Conservation (phyloP, 2,113 vertebrate species). For the Phaetusa simplex region DNA sequence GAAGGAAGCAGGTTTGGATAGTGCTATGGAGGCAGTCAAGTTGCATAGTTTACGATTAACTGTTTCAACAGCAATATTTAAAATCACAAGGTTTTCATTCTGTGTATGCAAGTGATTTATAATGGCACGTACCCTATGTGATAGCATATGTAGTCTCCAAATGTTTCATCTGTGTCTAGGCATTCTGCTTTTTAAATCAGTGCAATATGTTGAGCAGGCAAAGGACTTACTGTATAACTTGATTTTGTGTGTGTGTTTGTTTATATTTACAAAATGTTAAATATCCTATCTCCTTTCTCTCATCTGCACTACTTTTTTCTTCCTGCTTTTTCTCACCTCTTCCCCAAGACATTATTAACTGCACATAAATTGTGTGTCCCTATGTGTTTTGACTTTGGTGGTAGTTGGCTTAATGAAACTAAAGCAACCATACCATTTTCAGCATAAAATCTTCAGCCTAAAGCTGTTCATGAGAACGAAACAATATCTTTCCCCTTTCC, state of each 20-base stretch:
- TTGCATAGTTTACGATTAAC: neutral
- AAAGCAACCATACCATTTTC: neutral
- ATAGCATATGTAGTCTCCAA: constrained; percentile 55
- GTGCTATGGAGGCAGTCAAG: neutral
- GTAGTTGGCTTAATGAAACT: neutral
- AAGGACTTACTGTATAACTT: neutral
- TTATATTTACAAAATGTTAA: constrained; percentile 47
- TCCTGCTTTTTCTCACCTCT: neutral
- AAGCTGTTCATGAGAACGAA: neutral
- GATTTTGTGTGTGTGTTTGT: constrained; percentile 15
- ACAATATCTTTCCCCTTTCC: neutral
- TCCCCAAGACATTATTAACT: neutral
- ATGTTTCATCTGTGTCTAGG: constrained; percentile 39
- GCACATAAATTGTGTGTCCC: neutral
- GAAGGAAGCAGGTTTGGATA: neutral
- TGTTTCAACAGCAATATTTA: constrained; percentile 20
- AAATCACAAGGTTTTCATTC: constrained; percentile 29
- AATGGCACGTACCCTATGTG: constrained; percentile 3
- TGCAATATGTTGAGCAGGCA: constrained; percentile 47
- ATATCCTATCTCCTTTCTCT: neutral
- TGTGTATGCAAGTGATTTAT: neutral
- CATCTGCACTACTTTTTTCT: neutral
- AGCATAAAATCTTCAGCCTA: neutral
- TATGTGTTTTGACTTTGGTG: neutral
- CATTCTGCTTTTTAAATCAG: constrained; percentile 47